A percentile compares a stretch with the other conserved stretches of the same genome.
These are phyloP conservation scores for Brachynemurus nebulosus DNA, from an alignment of 2,888 invertebrate species.

Conservation along the genomic window DNA sequence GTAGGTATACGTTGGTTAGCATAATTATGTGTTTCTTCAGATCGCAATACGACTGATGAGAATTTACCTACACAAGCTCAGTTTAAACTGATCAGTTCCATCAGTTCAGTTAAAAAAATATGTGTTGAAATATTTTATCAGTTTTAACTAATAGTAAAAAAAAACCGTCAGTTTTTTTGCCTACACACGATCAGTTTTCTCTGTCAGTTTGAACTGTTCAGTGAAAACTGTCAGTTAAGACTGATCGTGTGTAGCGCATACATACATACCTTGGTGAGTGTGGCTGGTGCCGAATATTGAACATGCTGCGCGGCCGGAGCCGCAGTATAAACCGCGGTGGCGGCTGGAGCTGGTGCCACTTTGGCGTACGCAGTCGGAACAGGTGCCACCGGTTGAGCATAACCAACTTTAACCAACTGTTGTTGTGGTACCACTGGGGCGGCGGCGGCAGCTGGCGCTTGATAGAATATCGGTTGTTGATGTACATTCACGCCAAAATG, in stretches of 20 bases:
- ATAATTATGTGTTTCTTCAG: too few relatives aligned
- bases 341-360: neutral
- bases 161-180: constrained; percentile 13
- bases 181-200: too few relatives aligned
- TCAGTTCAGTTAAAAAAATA: constrained; percentile 14
- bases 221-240: too few relatives aligned
- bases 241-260: too few relatives aligned
- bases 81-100: neutral
- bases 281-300: constrained; percentile 11
- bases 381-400: constrained; percentile 1
- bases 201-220: too few relatives aligned
- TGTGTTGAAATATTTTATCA: neutral
- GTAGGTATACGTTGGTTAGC: too few relatives aligned
- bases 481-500: too few relatives aligned
- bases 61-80: too few relatives aligned
- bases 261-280: constrained; percentile 7
- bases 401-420: constrained; percentile 2
- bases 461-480: constrained; percentile 12
- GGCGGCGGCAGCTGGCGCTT: constrained; percentile 16
- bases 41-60: too few relatives aligned
- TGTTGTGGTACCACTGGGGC: constrained; percentile 17
- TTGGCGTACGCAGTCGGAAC: neutral
- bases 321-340: neutral
- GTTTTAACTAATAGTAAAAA: constrained; percentile 9
- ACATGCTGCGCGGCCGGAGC: constrained; percentile 10